phyloP scores from a whole-genome alignment of 2,888 invertebrate species.

The Corythucha ciliata region DNA sequence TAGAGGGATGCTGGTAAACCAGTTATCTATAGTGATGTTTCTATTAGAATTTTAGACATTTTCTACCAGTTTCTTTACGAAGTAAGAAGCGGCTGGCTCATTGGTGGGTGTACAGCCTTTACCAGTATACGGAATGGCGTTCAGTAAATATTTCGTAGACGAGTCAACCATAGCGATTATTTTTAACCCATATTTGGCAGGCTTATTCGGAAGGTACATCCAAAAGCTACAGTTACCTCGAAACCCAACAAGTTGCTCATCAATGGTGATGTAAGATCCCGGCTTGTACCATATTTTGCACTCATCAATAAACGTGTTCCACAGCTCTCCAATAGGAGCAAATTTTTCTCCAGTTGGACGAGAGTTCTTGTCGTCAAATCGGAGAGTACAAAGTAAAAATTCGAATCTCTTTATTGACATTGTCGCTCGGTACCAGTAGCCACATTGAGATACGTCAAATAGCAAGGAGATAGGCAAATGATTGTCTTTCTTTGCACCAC shows the following conservation, averaged over 20 bases:
- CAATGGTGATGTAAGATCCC: slow-evolving; percentile 32
- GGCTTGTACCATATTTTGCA: slow-evolving; percentile 32
- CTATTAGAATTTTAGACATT: slow-evolving; percentile 19
- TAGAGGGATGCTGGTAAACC: slow-evolving; percentile 31
- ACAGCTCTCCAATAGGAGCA: slow-evolving; percentile 26
- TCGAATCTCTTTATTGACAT: slow-evolving; percentile 10
- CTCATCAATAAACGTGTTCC: slow-evolving; percentile 32
- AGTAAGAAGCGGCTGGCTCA: slow-evolving; percentile 13
- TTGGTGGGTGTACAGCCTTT: slow-evolving; percentile 12
- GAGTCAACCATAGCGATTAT: background rate
- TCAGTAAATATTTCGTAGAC: slow-evolving; percentile 14
- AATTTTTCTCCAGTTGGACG: background rate
- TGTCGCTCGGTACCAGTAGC: background rate
- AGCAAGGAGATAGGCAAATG: background rate
- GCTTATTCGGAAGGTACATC: slow-evolving; percentile 35
- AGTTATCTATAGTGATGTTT: slow-evolving; percentile 27
- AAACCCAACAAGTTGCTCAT: slow-evolving; percentile 35
- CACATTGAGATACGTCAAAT: background rate
- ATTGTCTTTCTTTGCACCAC: slow-evolving; percentile 7
- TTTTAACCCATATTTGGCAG: slow-evolving; percentile 35
- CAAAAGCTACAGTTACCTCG: slow-evolving; percentile 33
- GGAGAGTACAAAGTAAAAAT: slow-evolving; percentile 3
- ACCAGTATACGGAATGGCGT: slow-evolving; percentile 24
- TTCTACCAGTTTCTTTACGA: slow-evolving; percentile 16
- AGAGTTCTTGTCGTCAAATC: slow-evolving; percentile 13